Percentiles rank a stretch among this genome's conserved stretches.
Conservation (phyloP, 2,888 invertebrate species). For the Meteorus colon region DNA sequence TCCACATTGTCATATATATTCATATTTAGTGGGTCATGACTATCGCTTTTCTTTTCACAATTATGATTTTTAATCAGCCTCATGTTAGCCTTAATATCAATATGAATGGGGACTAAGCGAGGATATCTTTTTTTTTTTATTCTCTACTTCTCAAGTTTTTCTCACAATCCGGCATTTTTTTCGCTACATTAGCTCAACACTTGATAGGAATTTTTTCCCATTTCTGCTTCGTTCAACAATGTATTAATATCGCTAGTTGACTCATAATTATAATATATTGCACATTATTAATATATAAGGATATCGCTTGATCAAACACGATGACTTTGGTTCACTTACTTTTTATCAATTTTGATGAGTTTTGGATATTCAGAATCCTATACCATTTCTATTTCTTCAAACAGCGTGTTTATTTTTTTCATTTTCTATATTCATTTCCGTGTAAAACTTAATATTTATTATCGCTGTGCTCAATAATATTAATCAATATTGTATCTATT, state of each 20-base stretch:
- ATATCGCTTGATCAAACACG: slow-evolving; percentile 61
- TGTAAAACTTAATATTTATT: slow-evolving; percentile 43
- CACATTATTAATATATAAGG: slow-evolving; percentile 47
- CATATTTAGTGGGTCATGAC: neutral
- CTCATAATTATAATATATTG: slow-evolving; percentile 31
- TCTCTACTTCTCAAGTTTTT: slow-evolving; percentile 12
- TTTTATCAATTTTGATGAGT: slow-evolving; percentile 38
- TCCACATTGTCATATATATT: slow-evolving; percentile 7
- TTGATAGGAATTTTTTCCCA: slow-evolving; percentile 5
- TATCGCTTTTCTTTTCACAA: neutral
- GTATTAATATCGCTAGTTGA: neutral
- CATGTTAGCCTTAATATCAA: neutral
- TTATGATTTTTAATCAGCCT: slow-evolving; percentile 19
- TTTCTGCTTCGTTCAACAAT: slow-evolving; percentile 13
- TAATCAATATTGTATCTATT: slow-evolving; percentile 2
- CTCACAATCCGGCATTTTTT: neutral
- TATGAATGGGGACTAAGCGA: slow-evolving; percentile 6
- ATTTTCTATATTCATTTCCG: slow-evolving; percentile 17
- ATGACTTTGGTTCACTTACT: slow-evolving; percentile 32
- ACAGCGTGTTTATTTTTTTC: slow-evolving; percentile 24
- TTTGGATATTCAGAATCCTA: slow-evolving; percentile 42
- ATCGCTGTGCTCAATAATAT: slow-evolving; percentile 38
- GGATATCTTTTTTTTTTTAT: neutral
- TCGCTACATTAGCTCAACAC: slow-evolving; percentile 1
- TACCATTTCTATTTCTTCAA: slow-evolving; percentile 13